These are phyloP conservation scores for Rhimphoctona megacephalus DNA, from an alignment of 2,888 invertebrate genomes.

Conservation along the genomic window DNA sequence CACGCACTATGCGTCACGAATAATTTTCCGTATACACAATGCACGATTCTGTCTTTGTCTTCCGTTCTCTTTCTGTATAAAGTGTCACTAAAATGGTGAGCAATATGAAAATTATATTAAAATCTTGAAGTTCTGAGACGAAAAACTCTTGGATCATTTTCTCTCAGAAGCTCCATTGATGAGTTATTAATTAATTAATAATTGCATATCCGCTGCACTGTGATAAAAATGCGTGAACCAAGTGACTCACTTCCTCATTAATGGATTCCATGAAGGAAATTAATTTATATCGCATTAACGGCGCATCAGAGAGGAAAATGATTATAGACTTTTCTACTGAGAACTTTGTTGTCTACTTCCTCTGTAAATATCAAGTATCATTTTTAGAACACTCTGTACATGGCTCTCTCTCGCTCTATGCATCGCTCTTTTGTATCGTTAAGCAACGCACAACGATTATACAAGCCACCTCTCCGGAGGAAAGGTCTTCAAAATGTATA, in stretches of 20 bases:
- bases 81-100: neutral
- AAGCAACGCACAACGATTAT: conserved; percentile 30
- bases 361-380: neutral
- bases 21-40: conserved; percentile 43
- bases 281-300: neutral
- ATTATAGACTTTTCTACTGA: neutral
- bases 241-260: neutral
- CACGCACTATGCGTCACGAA: conserved; percentile 48
- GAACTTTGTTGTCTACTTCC: neutral
- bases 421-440: neutral
- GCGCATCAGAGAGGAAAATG: neutral
- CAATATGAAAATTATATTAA: neutral
- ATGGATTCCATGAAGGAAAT: neutral
- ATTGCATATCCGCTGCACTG: too few species aligned
- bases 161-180: neutral
- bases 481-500: conserved; percentile 12
- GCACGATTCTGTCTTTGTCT: neutral
- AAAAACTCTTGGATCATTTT: neutral
- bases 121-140: neutral
- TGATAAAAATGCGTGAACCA: neutral
- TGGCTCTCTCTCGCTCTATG: too few species aligned
- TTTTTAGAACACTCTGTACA: neutral
- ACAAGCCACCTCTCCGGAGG: conserved; percentile 27
- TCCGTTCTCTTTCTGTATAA: neutral
- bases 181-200: neutral